Evolutionary conservation across 2,113 vertebrate genomes (phyloP).

Genomic region (Gambusia affinis): DNA sequence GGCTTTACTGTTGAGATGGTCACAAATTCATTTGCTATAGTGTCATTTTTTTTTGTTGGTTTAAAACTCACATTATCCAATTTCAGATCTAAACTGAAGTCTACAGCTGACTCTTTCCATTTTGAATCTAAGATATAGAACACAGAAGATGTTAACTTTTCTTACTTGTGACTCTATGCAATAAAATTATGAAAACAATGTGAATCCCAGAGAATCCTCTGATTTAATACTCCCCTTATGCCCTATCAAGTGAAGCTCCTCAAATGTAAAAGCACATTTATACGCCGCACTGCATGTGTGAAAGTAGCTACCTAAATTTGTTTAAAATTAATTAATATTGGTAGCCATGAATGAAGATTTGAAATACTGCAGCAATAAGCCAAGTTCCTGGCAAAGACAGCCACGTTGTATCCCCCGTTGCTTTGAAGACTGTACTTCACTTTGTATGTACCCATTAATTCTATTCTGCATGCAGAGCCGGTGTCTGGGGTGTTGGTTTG

Average conservation of each 20-base stretch:
- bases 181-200: not conserved
- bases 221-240: not conserved
- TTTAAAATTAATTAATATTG: not conserved
- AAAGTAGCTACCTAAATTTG: not conserved
- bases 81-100: too few relatives aligned
- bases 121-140: too few relatives aligned
- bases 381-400: constrained; percentile 11
- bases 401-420: constrained; percentile 25
- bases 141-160: not conserved
- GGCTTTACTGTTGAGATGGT: too few relatives aligned
- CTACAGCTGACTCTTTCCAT: too few relatives aligned
- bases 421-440: constrained; percentile 52
- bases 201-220: not conserved
- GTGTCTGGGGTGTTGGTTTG: constrained; percentile 68
- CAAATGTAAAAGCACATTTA: not conserved
- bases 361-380: not conserved
- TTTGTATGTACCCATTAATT: constrained; percentile 59
- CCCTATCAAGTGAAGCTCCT: not conserved
- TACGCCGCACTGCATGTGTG: not conserved
- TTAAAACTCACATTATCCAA: too few relatives aligned
- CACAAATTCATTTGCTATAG: too few relatives aligned
- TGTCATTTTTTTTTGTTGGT: too few relatives aligned
- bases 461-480: constrained; percentile 56
- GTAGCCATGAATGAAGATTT: not conserved
- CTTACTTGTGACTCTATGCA: not conserved